Conservation (phyloP, 2,797 vertebrate species). For the Steatocranus sp. region DNA sequence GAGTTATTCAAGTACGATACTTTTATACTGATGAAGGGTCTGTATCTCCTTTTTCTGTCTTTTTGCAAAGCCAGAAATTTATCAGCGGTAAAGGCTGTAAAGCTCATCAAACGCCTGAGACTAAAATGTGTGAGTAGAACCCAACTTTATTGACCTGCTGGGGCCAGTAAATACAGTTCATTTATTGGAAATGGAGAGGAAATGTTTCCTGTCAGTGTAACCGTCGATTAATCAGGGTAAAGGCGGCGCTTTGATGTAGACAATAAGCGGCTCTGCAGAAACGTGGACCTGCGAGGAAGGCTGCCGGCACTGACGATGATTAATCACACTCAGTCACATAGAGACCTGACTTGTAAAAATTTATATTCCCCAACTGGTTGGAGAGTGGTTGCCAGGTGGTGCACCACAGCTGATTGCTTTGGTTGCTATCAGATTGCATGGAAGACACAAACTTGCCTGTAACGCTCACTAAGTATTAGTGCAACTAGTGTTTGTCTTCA, state of each 20-base stretch:
- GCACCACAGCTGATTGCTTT: not conserved
- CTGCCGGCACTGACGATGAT: rapidly evolving
- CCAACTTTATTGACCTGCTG: not conserved
- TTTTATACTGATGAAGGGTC: not conserved
- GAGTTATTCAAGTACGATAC: not conserved
- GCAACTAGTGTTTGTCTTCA: not conserved
- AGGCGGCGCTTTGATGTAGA: rapidly evolving
- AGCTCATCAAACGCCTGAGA: not conserved
- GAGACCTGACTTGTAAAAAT: not conserved
- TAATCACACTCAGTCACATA: not conserved
- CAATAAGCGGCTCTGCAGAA: not conserved
- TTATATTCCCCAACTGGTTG: not conserved
- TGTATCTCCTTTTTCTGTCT: not conserved
- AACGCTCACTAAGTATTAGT: not conserved
- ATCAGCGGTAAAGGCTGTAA: not conserved
- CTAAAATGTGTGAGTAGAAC: not conserved
- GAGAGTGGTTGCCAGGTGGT: not conserved
- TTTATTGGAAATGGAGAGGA: not conserved
- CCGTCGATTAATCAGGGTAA: rapidly evolving
- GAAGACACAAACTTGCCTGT: not conserved
- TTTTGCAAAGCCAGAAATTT: not conserved
- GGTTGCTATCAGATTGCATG: not conserved
- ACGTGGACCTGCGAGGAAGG: rapidly evolving
- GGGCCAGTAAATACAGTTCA: not conserved
- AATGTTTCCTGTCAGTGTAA: not conserved